Evolutionary conservation across 2,113 vertebrate genomes (phyloP).

Genomic region (Albula glossodonta): DNA sequence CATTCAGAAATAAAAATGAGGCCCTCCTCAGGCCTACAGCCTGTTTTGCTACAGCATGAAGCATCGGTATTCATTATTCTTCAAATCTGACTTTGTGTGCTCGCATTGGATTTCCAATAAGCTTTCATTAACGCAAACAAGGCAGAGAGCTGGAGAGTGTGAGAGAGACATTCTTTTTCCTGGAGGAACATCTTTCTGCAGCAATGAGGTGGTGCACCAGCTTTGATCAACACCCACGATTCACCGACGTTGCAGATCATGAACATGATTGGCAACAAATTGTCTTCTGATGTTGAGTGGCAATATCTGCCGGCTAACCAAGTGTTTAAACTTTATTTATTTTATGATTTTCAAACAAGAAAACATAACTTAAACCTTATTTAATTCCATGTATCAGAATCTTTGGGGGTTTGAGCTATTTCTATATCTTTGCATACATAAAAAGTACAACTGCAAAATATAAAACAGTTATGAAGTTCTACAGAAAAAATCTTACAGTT

Average conservation of each 20-base stretch:
- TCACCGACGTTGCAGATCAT: background rate
- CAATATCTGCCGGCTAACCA: background rate
- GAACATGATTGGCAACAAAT: background rate
- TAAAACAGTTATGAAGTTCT: no score
- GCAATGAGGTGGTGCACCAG: background rate
- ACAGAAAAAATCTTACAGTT: no score
- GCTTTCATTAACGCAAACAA: background rate
- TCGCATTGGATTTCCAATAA: background rate
- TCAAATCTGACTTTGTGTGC: background rate
- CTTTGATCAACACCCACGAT: background rate
- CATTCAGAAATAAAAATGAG: background rate
- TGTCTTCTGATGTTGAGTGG: background rate
- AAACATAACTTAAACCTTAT: background rate
- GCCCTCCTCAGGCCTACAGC: background rate
- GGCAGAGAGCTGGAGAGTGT: background rate
- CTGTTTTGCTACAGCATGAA: background rate
- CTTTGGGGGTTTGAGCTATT: background rate
- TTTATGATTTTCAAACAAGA: background rate
- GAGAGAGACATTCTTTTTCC: background rate
- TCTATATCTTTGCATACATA: background rate
- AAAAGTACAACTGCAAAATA: no score
- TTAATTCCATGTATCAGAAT: background rate
- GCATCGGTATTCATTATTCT: background rate
- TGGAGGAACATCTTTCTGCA: background rate
- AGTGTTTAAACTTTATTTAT: background rate